phyloP scores from a whole-genome alignment of 1,140 invertebrate species.

The Varroa destructor region DNA sequence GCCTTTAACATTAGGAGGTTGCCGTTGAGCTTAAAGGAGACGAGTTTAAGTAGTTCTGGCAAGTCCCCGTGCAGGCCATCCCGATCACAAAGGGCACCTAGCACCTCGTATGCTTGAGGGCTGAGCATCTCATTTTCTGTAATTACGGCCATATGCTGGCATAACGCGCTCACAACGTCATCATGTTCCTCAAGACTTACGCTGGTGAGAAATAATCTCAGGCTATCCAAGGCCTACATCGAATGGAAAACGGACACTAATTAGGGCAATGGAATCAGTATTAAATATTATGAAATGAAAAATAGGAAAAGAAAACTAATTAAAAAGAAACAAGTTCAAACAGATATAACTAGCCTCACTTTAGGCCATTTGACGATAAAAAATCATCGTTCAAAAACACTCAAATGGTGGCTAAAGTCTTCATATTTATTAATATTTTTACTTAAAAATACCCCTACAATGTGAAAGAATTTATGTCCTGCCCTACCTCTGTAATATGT shows the following conservation, averaged over 20 bases:
- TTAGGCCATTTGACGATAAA: too few relatives aligned
- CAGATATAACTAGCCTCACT: too few relatives aligned
- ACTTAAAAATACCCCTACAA: too few relatives aligned
- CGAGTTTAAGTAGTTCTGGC: neutral
- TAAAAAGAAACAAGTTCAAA: too few relatives aligned
- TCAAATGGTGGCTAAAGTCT: too few relatives aligned
- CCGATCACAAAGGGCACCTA: neutral
- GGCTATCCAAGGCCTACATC: neutral
- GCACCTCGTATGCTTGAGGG: neutral
- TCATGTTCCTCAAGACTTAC: neutral
- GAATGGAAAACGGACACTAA: neutral
- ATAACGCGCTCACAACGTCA: neutral
- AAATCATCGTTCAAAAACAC: too few relatives aligned
- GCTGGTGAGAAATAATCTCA: neutral
- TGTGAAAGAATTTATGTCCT: too few relatives aligned
- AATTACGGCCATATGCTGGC: conserved; percentile 6
- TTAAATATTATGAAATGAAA: too few relatives aligned
- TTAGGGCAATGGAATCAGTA: neutral
- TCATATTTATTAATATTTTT: too few relatives aligned
- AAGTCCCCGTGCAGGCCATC: conserved; percentile 1
- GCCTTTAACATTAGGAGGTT: conserved; percentile 7
- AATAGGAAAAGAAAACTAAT: too few relatives aligned
- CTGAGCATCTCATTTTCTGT: neutral
- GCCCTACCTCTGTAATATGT: neutral
- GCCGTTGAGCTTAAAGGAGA: neutral